Evolutionary conservation across 2,888 invertebrate species (phyloP).

Genomic region (Catocala nupta): DNA sequence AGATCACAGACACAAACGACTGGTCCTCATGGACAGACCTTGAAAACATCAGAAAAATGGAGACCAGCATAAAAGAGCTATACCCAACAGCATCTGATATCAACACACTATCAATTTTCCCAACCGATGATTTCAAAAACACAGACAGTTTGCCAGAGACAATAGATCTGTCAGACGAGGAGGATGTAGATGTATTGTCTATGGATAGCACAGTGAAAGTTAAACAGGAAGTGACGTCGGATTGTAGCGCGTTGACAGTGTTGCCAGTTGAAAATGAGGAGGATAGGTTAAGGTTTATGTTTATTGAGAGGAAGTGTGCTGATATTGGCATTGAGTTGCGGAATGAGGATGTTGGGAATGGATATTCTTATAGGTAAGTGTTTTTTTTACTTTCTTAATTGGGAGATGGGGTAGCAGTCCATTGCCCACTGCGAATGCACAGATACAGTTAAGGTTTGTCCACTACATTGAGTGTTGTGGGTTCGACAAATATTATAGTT

Average conservation of each 20-base stretch:
- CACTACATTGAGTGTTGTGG: too few species aligned
- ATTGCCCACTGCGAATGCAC: too few species aligned
- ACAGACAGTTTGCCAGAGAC: conserved; percentile 50
- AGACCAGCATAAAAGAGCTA: conserved; percentile 63
- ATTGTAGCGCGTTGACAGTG: conserved; percentile 46
- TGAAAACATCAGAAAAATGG: conserved; percentile 54
- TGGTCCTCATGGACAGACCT: conserved; percentile 73
- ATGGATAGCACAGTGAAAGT: conserved; percentile 38
- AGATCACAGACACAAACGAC: conserved; percentile 49
- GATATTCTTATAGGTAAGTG: conserved; percentile 77
- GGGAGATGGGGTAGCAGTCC: too few species aligned
- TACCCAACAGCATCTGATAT: conserved; percentile 61
- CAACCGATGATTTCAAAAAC: conserved; percentile 32
- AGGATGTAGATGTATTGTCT: conserved; percentile 72
- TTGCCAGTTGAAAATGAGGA: conserved; percentile 69
- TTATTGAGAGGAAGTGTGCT: conserved; percentile 72
- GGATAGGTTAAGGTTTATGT: conserved; percentile 71
- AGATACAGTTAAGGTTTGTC: too few species aligned
- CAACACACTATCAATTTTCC: conserved; percentile 61
- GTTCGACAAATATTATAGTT: too few species aligned
- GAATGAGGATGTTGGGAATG: conserved; percentile 78
- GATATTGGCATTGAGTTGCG: conserved; percentile 77
- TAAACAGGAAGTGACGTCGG: conserved; percentile 49
- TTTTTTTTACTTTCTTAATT: not conserved
- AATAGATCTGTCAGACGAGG: conserved; percentile 67